Percentiles rank a stretch among this genome's conserved stretches.
phyloP scores from a whole-genome alignment of 2,797 vertebrate species.

The Acridotheres tristis region DNA sequence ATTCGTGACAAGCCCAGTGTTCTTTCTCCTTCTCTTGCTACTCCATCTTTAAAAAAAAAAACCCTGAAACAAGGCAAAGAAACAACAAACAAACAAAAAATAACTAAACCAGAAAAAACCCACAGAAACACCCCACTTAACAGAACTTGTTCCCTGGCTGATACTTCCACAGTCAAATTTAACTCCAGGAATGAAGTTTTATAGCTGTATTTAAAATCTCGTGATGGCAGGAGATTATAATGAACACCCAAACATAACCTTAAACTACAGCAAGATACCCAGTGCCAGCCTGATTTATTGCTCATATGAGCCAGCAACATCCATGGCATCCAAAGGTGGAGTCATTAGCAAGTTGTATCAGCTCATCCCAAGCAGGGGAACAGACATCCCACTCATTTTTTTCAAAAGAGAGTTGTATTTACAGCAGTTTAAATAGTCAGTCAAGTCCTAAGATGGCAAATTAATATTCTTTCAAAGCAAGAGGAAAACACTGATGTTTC shows the following conservation, averaged over 20 bases:
- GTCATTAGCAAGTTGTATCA: neutral
- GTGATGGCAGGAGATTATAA: neutral
- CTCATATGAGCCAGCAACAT: neutral
- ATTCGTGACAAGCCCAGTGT: neutral
- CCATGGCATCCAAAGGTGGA: neutral
- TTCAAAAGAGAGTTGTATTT: conserved; percentile 17
- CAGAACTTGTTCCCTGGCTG: neutral
- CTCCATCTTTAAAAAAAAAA: neutral
- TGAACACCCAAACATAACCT: neutral
- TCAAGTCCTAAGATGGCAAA: conserved; percentile 38
- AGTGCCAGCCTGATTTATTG: conserved; percentile 2
- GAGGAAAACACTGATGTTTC: conserved; percentile 52
- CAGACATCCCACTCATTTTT: neutral
- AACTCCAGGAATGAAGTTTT: conserved; percentile 34
- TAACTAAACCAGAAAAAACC: neutral
- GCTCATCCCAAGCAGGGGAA: neutral
- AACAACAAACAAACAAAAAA: neutral
- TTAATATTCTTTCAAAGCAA: conserved; percentile 44
- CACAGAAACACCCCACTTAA: neutral
- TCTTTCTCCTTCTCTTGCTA: neutral
- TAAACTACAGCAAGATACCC: neutral
- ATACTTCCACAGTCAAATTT: conserved; percentile 15
- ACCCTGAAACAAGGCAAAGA: neutral
- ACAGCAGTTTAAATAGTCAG: conserved; percentile 17
- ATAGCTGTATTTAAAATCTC: conserved; percentile 13